Percentiles rank a stretch among this genome's conserved stretches.
Conservation (phyloP, 2,797 vertebrate species). For the Gambelia wislizenii region DNA sequence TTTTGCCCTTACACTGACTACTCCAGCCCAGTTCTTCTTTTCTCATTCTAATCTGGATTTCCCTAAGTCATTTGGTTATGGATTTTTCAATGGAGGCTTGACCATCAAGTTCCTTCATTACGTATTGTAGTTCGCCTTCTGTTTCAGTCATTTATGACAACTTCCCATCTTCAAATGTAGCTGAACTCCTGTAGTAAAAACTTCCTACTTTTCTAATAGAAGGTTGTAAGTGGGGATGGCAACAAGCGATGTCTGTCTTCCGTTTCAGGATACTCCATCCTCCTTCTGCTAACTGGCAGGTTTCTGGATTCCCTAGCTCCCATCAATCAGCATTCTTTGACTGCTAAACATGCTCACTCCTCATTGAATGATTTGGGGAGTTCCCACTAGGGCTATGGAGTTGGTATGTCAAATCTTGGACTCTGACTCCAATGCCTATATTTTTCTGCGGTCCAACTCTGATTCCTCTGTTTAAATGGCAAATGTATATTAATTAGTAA, state of each 20-base stretch:
- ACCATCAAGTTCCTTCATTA: background rate
- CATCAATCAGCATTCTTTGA: background rate
- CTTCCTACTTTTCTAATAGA: background rate
- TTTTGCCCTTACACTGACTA: background rate
- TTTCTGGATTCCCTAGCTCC: background rate
- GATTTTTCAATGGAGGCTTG: background rate
- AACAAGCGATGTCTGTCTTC: background rate
- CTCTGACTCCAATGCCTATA: too few relatives aligned
- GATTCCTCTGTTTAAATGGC: too few relatives aligned
- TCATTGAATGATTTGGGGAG: too few relatives aligned
- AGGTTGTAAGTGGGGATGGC: background rate
- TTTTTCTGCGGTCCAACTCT: too few relatives aligned
- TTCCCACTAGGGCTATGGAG: too few relatives aligned
- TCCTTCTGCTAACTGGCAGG: background rate
- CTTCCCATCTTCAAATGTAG: background rate
- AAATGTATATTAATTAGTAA: too few relatives aligned
- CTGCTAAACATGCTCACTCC: too few relatives aligned
- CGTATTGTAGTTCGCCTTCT: background rate
- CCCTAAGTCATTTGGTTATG: background rate
- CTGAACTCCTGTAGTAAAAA: background rate
- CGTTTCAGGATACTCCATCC: background rate
- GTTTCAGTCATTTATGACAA: background rate
- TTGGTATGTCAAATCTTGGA: too few relatives aligned
- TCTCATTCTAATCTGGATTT: background rate
- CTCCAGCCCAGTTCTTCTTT: background rate